These are phyloP conservation scores for Trochalopteron elliotii DNA, from an alignment of 2,113 vertebrate genomes.

Conservation along the genomic window DNA sequence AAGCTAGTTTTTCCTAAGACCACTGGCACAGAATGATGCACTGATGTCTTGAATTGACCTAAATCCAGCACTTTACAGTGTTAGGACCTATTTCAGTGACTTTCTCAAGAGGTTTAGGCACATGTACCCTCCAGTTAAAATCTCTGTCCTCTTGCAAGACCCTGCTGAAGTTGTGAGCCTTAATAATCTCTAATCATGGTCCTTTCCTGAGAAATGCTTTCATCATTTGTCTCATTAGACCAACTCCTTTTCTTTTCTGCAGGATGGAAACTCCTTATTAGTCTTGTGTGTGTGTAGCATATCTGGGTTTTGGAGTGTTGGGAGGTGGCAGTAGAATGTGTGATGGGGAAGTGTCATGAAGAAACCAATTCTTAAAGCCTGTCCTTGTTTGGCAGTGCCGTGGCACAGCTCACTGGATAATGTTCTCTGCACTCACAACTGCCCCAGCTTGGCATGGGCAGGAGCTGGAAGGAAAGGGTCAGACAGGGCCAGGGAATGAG, in stretches of 20 bases:
- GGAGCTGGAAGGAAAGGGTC: not conserved
- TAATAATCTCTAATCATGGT: not conserved
- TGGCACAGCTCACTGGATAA: not conserved
- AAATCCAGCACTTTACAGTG: not conserved
- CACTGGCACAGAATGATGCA: not conserved
- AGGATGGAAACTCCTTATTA: not conserved
- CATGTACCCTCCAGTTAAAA: not conserved
- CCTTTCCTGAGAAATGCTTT: not conserved
- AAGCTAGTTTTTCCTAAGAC: not conserved
- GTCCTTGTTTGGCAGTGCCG: rapidly evolving
- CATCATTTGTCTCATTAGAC: not conserved
- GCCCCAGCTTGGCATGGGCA: not conserved
- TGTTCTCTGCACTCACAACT: not conserved
- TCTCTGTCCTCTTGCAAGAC: not conserved
- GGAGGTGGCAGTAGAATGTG: not conserved
- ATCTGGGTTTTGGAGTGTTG: not conserved
- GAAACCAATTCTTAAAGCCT: not conserved
- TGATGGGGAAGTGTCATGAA: not conserved
- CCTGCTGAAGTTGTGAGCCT: not conserved
- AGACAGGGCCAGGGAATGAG: not conserved
- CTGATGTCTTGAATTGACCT: not conserved
- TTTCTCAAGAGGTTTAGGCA: not conserved
- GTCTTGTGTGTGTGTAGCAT: too few relatives aligned
- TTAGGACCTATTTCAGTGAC: not conserved
- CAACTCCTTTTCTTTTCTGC: not conserved